Evolutionary conservation across 1,140 invertebrate genomes (phyloP).

Genomic region (Drosophila simulans): DNA sequence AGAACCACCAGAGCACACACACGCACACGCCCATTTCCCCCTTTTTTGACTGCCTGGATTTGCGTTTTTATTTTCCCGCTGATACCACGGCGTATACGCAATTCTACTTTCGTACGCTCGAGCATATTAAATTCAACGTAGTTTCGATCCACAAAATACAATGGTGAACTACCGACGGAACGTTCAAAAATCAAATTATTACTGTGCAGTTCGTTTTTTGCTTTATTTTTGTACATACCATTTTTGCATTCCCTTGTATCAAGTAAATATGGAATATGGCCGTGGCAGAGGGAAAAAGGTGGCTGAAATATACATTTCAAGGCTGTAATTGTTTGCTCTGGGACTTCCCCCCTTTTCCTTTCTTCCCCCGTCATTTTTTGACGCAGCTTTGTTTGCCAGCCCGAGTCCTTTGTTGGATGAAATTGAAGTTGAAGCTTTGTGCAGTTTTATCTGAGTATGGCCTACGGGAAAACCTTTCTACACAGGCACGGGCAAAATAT

Average conservation of each 20-base stretch:
- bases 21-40: neutral
- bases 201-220: slow-evolving; percentile 5
- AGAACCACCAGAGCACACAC: neutral
- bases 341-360: no score
- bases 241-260: neutral
- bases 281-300: slow-evolving; percentile 16
- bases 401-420: slow-evolving; percentile 54
- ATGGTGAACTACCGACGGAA: slow-evolving; percentile 21
- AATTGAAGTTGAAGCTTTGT: slow-evolving; percentile 70
- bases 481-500: neutral
- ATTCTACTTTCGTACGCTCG: neutral
- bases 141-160: slow-evolving; percentile 19
- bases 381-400: slow-evolving; percentile 54
- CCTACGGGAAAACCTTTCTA: slow-evolving; percentile 46
- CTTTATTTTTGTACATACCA: no score
- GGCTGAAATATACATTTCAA: slow-evolving; percentile 40
- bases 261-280: slow-evolving; percentile 45
- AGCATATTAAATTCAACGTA: slow-evolving; percentile 46
- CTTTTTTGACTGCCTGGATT: slow-evolving; percentile 8
- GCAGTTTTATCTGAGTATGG: slow-evolving; percentile 59
- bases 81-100: slow-evolving; percentile 44
- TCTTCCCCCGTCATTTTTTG: slow-evolving; percentile 15
- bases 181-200: slow-evolving; percentile 63
- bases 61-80: slow-evolving; percentile 7
- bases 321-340: slow-evolving; percentile 63